Evolutionary conservation across 2,888 invertebrate genomes (phyloP).

Genomic region (Napeogenes inachia): DNA sequence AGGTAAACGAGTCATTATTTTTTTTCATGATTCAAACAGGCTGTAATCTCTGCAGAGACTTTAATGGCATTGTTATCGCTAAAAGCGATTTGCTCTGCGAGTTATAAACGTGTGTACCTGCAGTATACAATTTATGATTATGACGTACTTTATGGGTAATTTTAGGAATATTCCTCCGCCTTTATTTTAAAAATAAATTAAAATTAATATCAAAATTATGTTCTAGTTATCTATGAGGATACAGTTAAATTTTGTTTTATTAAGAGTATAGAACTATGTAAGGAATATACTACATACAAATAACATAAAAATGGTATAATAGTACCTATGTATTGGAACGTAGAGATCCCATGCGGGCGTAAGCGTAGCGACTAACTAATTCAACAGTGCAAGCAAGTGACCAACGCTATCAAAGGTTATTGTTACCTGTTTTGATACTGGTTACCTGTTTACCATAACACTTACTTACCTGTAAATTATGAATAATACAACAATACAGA

Average conservation of each 20-base stretch:
- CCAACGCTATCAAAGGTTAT: no score
- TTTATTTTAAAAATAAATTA: not conserved
- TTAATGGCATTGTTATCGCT: constrained; percentile 30
- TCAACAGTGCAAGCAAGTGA: not conserved
- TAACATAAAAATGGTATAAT: no score
- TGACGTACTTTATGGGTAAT: constrained; percentile 10
- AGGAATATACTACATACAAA: no score
- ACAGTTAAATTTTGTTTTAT: no score
- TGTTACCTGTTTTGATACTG: no score
- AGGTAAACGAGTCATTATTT: constrained; percentile 20
- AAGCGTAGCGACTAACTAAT: constrained; percentile 4
- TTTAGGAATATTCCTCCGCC: not conserved
- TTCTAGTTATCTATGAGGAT: no score
- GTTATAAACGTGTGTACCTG: constrained; percentile 24
- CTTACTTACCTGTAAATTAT: no score
- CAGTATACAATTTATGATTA: constrained; percentile 19
- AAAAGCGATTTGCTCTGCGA: constrained; percentile 28
- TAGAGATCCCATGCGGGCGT: not conserved
- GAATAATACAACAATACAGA: no score
- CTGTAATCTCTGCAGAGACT: constrained; percentile 28
- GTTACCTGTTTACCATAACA: no score
- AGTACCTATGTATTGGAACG: no score
- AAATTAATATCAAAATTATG: no score
- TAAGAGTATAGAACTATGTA: no score
- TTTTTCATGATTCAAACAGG: constrained; percentile 27